phyloP scores from a whole-genome alignment of 2,888 invertebrate genomes.

The Tridacna gigas region DNA sequence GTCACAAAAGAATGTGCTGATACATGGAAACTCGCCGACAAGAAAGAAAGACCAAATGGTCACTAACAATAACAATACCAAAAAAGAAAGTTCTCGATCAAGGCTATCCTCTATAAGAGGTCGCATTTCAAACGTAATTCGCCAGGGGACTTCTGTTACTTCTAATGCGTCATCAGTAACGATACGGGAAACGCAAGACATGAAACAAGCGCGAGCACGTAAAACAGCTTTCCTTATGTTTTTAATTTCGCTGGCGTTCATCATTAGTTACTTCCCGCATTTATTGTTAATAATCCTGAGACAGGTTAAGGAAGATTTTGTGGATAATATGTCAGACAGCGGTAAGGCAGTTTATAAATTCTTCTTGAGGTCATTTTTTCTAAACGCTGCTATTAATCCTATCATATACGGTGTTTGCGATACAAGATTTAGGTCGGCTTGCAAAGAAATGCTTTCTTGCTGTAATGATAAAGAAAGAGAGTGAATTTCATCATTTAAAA shows the following conservation, averaged over 20 bases:
- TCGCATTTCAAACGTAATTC: neutral
- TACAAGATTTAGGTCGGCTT: neutral
- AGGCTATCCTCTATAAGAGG: neutral
- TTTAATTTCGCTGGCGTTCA: conserved; percentile 62
- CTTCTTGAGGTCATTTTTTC: conserved; percentile 66
- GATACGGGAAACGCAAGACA: neutral
- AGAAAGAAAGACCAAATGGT: neutral
- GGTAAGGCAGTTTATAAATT: conserved; percentile 58
- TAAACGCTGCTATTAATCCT: conserved; percentile 71
- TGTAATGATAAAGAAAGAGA: neutral
- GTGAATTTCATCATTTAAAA: neutral
- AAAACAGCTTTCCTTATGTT: conserved; percentile 69
- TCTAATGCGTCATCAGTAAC: neutral
- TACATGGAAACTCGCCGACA: neutral
- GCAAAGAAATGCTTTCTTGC: neutral
- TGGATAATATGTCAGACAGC: conserved; percentile 48
- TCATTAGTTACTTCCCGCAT: conserved; percentile 61
- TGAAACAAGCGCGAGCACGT: neutral
- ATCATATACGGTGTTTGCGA: conserved; percentile 62
- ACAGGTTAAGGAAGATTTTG: conserved; percentile 46
- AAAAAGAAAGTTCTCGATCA: neutral
- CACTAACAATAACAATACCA: neutral
- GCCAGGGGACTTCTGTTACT: neutral
- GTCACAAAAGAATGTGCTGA: neutral
- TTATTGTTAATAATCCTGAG: conserved; percentile 53